Base-by-base conservation (phyloP, 2,888 invertebrate genomes). In the Volucella zonaria region DNA sequence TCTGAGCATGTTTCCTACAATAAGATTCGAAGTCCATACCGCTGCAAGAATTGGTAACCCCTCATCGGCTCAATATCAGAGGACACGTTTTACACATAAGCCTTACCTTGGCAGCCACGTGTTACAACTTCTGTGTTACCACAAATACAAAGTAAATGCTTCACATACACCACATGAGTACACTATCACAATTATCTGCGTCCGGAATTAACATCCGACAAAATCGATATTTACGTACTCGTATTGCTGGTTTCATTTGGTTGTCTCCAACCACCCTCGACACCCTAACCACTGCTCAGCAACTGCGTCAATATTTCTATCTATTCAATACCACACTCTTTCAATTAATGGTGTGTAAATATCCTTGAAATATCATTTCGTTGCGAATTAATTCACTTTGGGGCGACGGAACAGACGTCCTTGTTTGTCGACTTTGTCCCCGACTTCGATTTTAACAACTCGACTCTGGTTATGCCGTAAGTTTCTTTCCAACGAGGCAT, bases 341-440 rank as follows among this genome's bases (percentile, higher is more conserved):
- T 52, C 64, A 71, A 81, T 81, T 66, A 76, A 81, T 52, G 66
- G 58, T 59, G 42, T 70, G 64, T 71, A 64, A 70, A 81, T 76
- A 81, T 81, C 75, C 81, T 58, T 47, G 64, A 70, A 81, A 81
- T 81, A 81, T 76, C 58, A 76, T 76, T 71, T 76, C 64, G 59
- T 71, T 70, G 31, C 59, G 66, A 76, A 64, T 70, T 52, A 81
- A 81, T 76, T 64, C 58, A 47, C 70, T 66, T 43, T 45, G 42
- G 31, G 71, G 31, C 14, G 23, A 12, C n/a, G 9, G 18, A 54
- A 15, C 11, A 18, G 38, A 38, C 31, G 64, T 38, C 47, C 18
- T 64, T 54, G 51, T 38, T 47, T 59, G 42, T 40, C 58, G 71
- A 40, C 12, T 56, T 58, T 70, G 43, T 56, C 45, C 18, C 45